These are phyloP conservation scores for Drosophila ogumai DNA, from an alignment of 1,140 invertebrate genomes.

Conservation along the genomic window DNA sequence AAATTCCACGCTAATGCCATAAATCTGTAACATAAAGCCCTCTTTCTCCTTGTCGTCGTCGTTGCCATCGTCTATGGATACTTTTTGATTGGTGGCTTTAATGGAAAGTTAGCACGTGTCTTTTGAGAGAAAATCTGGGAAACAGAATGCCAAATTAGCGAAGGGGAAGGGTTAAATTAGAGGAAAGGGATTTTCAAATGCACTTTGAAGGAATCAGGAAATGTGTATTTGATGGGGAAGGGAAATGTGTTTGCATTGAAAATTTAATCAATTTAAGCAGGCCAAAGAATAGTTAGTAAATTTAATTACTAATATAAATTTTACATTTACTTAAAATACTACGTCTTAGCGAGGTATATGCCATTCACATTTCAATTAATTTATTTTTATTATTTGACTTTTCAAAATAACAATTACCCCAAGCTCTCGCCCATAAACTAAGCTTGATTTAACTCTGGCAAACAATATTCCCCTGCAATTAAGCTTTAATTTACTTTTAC, in stretches of 20 bases:
- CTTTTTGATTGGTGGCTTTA: constrained; percentile 14
- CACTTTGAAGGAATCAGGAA: background rate
- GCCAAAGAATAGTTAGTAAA: background rate
- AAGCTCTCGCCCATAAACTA: background rate
- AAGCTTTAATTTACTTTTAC: constrained; percentile 10
- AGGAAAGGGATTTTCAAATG: too few relatives aligned
- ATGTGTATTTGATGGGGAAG: background rate
- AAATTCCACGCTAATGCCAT: constrained; percentile 50
- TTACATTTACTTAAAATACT: too few relatives aligned
- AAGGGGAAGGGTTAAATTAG: background rate
- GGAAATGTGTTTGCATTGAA: constrained; percentile 1
- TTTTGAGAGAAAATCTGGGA: background rate
- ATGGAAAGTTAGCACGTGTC: constrained; percentile 31
- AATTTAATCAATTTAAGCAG: background rate
- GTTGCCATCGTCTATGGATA: background rate
- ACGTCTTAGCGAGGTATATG: too few relatives aligned
- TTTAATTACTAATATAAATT: background rate
- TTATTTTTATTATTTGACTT: background rate
- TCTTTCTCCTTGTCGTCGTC: background rate
- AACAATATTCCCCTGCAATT: background rate
- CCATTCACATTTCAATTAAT: background rate
- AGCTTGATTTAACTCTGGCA: background rate
- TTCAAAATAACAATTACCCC: background rate
- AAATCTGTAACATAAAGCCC: constrained; percentile 57
- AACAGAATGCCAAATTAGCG: constrained; percentile 31